Percentiles rank a stretch among this genome's conserved stretches.
Evolutionary conservation across 2,113 vertebrate genomes (phyloP).

Genomic region (Cromileptes altivelis): DNA sequence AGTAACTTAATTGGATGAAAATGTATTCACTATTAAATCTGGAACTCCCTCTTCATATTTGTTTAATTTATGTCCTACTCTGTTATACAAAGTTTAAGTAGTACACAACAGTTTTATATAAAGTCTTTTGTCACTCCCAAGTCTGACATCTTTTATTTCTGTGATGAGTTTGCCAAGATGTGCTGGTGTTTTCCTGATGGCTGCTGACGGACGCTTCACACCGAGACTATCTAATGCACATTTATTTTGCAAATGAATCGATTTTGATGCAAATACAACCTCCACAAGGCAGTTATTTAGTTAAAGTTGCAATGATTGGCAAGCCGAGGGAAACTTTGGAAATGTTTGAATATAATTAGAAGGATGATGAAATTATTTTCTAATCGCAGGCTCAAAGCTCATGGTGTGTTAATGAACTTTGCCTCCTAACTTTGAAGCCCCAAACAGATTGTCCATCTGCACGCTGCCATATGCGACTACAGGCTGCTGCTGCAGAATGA

Average conservation of each 20-base stretch:
- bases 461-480: slow-evolving; percentile 68
- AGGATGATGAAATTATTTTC: slow-evolving; percentile 73
- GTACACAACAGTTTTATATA: no score
- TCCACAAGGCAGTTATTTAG: slow-evolving; percentile 27
- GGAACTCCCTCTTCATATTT: slow-evolving; percentile 1
- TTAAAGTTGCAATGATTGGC: slow-evolving; percentile 41
- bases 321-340: slow-evolving; percentile 50
- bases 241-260: slow-evolving; percentile 48
- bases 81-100: neutral
- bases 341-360: slow-evolving; percentile 64
- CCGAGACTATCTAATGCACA: slow-evolving; percentile 9
- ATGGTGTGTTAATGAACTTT: slow-evolving; percentile 72
- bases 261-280: slow-evolving; percentile 10
- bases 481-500: slow-evolving; percentile 56
- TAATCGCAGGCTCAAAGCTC: slow-evolving; percentile 65
- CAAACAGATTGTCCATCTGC: slow-evolving; percentile 77
- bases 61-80: slow-evolving; percentile 1
- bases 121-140: neutral
- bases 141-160: neutral
- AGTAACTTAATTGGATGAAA: slow-evolving; percentile 8
- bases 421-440: slow-evolving; percentile 74
- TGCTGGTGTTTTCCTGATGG: neutral
- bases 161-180: neutral
- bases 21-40: slow-evolving; percentile 23
- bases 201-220: slow-evolving; percentile 14